Evolutionary conservation across 2,797 vertebrate species (phyloP), one percentile per base, ranked within the genome.

Genomic region (Dromococcyx pavoninus): DNA sequence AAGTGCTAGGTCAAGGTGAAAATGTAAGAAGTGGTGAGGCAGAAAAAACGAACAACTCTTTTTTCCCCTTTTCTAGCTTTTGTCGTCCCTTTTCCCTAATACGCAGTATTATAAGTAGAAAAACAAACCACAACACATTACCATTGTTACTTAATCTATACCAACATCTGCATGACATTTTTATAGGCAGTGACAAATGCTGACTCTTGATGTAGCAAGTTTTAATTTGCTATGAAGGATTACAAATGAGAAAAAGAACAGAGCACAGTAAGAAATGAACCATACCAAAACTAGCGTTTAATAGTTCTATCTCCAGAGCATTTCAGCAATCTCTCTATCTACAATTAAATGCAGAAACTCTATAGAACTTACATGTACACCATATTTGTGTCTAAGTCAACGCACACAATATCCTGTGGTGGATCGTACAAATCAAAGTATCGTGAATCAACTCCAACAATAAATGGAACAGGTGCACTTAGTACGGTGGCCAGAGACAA

Each of bases 341-440:
- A 94, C 35, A 93, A 50, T 86, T 80, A 91, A 95, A 81, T 27
- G 21, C 61, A 53, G 85, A 95, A 90, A 91, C 67, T 64, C 61
- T 58, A 79, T 22, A 75, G 53, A 82, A 97, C 99, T 97, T 98
- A 99, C 99, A 99, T 97, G 98, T 99, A 99, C 87, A 99, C 98
- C 82, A 98, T 99, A 97, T 99, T 99, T 91, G 99, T 99, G 98
- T 99, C 99, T 98, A 99, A 98, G 95, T 99, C 99, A 98, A 99
- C 98, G 96, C 99, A 99, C 94, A 99, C 99, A 60, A 99, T 99
- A 96, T 99, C 99, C 43, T 98, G 98, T 21, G 99, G 99, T 60
- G 99, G 99, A 95, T 99, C 99, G 14, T 99, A 99, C 80, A 99
- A 98, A 97, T 99, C 99, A 96, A 99, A 99, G 95, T 99, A 99